Evolutionary conservation across 2,113 vertebrate species (phyloP).

Genomic region (Sylvietta virens): DNA sequence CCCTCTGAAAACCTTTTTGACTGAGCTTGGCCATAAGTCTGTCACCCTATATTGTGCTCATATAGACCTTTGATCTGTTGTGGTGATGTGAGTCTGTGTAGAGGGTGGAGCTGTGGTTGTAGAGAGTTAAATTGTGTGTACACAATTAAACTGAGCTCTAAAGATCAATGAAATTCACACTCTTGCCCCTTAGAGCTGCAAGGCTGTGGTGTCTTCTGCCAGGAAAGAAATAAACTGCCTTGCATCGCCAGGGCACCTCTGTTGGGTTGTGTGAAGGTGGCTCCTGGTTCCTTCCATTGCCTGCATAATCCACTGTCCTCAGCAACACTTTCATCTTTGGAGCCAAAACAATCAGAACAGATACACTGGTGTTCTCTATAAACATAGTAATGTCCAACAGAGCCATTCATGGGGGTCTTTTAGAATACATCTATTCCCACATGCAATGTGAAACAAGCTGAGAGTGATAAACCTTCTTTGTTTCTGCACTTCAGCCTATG

Average conservation of each 20-base stretch:
- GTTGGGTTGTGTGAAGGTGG: background rate
- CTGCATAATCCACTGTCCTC: background rate
- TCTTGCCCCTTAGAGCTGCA: background rate
- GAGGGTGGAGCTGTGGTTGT: background rate
- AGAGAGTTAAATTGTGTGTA: fast-evolving
- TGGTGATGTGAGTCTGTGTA: background rate
- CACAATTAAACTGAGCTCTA: background rate
- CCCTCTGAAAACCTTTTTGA: background rate
- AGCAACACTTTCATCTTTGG: background rate
- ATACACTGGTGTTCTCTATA: background rate
- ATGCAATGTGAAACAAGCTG: background rate
- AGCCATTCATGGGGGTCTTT: background rate
- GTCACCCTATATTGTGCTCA: background rate
- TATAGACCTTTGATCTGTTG: background rate
- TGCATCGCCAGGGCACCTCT: background rate
- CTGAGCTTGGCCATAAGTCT: background rate
- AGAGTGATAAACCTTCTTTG: background rate
- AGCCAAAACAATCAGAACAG: background rate
- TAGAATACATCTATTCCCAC: background rate
- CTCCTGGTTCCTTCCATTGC: background rate
- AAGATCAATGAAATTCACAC: background rate
- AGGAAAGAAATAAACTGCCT: background rate
- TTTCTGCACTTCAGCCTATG: background rate
- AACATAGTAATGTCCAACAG: background rate
- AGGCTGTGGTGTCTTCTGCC: background rate